Evolutionary conservation across 2,113 vertebrate genomes (phyloP).

Genomic region (Pantherophis guttatus): DNA sequence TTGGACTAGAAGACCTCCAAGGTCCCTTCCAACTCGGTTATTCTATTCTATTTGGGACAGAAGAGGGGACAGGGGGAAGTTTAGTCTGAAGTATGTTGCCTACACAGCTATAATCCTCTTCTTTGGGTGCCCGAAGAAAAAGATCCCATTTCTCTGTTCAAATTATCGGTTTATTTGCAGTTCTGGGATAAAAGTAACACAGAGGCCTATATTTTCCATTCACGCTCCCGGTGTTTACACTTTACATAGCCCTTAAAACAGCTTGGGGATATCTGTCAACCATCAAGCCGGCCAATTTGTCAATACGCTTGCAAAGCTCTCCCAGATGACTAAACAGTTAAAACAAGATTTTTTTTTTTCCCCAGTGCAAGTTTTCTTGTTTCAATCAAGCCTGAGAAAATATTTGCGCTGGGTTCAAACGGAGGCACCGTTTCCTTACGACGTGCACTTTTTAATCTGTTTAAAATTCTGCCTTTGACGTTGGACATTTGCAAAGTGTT

Average conservation of each 20-base stretch:
- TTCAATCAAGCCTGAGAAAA: not conserved
- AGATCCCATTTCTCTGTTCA: not conserved
- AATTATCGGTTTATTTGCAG: not conserved
- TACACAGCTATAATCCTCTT: not conserved
- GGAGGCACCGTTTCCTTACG: not conserved
- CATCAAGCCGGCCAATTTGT: not conserved
- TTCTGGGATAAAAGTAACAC: not conserved
- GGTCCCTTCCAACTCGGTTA: no score
- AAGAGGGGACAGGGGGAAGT: no score
- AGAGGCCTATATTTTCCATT: not conserved
- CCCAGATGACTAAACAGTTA: not conserved
- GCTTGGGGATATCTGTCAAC: not conserved
- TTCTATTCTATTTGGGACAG: no score
- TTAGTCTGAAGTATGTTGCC: not conserved
- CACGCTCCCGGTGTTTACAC: not conserved
- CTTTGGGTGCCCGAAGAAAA: not conserved
- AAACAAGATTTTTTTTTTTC: not conserved
- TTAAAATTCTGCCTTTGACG: constrained; percentile 50
- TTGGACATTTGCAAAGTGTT: constrained; percentile 43
- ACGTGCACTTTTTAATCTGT: not conserved
- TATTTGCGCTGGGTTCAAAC: constrained; percentile 26
- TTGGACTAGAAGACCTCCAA: no score
- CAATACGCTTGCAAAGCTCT: not conserved
- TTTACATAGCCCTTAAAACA: not conserved
- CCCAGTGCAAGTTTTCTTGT: not conserved